phyloP scores from a whole-genome alignment of 1,140 invertebrate species.

The Orchesella cincta region DNA sequence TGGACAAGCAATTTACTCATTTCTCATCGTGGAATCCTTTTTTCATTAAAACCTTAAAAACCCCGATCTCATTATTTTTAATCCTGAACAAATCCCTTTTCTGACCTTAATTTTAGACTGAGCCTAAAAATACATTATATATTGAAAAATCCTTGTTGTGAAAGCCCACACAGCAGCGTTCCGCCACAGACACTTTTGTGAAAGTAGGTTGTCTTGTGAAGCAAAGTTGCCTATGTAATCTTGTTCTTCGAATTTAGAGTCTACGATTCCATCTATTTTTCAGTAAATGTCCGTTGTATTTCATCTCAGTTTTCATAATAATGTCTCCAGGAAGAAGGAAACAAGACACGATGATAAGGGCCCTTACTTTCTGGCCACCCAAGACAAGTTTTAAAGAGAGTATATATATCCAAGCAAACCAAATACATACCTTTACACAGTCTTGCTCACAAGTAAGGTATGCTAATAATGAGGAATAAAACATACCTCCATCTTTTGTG shows the following conservation, averaged over 20 bases:
- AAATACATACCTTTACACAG: too few species aligned
- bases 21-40: neutral
- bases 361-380: neutral
- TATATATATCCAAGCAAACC: too few species aligned
- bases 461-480: too few species aligned
- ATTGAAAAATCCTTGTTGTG: too few species aligned
- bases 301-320: constrained; percentile 19
- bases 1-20: neutral
- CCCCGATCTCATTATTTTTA: neutral
- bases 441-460: too few species aligned
- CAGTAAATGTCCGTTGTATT: constrained; percentile 19
- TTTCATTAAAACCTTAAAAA: neutral
- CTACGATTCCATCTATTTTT: constrained; percentile 13
- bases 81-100: neutral
- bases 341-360: neutral
- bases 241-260: neutral
- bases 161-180: neutral
- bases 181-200: too few species aligned
- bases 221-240: neutral
- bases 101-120: neutral
- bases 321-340: constrained; percentile 19
- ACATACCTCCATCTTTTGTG: too few species aligned
- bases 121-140: too few species aligned
- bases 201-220: neutral
- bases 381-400: too few species aligned